Conservation (phyloP, 2,888 invertebrate species). For the Parnassius mnemosyne region DNA sequence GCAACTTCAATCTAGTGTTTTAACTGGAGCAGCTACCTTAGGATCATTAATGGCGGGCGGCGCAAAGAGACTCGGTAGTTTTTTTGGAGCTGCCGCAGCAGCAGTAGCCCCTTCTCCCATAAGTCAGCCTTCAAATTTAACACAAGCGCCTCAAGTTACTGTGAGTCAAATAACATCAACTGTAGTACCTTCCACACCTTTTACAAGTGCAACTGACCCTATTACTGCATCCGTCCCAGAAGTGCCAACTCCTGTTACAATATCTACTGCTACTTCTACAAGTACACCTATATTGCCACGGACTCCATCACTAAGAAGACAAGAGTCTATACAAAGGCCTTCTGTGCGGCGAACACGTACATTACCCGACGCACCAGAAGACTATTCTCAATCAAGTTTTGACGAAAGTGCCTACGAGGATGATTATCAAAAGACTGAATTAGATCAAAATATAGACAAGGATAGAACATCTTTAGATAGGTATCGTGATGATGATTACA, state of each 20-base stretch:
- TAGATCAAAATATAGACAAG: conserved; percentile 66
- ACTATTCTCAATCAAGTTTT: conserved; percentile 63
- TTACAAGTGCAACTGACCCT: conserved; percentile 55
- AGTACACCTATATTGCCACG: conserved; percentile 63
- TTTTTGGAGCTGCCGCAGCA: conserved; percentile 75
- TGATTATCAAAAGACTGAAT: conserved; percentile 77
- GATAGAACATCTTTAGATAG: conserved; percentile 69
- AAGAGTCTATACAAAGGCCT: conserved; percentile 76
- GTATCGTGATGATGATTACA: conserved; percentile 68
- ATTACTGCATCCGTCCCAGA: conserved; percentile 69
- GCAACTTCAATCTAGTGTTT: conserved; percentile 65
- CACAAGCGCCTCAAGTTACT: conserved; percentile 42
- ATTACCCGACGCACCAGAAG: conserved; percentile 74
- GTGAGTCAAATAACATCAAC: conserved; percentile 45
- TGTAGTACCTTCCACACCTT: conserved; percentile 56
- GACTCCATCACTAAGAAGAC: conserved; percentile 70
- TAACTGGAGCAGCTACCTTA: conserved; percentile 72
- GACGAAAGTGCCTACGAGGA: conserved; percentile 80
- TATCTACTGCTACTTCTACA: conserved; percentile 53
- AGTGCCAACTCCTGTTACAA: conserved; percentile 58
- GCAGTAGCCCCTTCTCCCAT: conserved; percentile 62
- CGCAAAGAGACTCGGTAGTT: conserved; percentile 73
- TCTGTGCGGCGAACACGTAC: conserved; percentile 71
- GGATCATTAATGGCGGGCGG: conserved; percentile 76
- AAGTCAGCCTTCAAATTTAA: conserved; percentile 45